These are phyloP conservation scores for Bedellia somnulentella DNA, from an alignment of 2,888 invertebrate species.

Conservation along the genomic window DNA sequence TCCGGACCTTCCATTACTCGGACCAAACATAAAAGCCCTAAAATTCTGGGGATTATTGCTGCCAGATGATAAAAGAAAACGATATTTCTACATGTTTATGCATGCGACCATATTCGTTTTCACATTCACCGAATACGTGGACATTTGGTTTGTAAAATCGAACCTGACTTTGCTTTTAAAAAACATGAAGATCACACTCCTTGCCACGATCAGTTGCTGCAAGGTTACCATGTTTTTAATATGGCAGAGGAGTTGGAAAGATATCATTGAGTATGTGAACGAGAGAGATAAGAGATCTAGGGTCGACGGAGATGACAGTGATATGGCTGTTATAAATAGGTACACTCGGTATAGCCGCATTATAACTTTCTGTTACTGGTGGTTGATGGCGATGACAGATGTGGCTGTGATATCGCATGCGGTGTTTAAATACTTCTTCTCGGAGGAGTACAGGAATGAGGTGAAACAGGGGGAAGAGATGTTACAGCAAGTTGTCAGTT, in stretches of 20 bases:
- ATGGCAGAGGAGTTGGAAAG: conserved; percentile 33
- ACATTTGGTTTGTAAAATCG: conserved; percentile 36
- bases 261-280: conserved; percentile 33
- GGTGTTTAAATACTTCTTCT: conserved; percentile 24
- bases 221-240: conserved; percentile 31
- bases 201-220: conserved; percentile 32
- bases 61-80: conserved; percentile 20
- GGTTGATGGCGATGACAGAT: conserved; percentile 35
- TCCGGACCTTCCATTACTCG: conserved; percentile 29
- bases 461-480: conserved; percentile 25
- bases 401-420: conserved; percentile 30
- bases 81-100: conserved; percentile 25
- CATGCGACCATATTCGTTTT: conserved; percentile 31
- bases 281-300: conserved; percentile 26
- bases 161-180: conserved; percentile 31
- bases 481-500: conserved; percentile 36
- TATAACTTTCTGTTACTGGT: conserved; percentile 35
- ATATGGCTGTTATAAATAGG: conserved; percentile 17
- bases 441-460: conserved; percentile 22
- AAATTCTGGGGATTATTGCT: conserved; percentile 41
- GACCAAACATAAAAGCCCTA: conserved; percentile 35
- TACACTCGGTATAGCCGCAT: conserved; percentile 35
- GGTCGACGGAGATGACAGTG: conserved; percentile 14
- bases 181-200: conserved; percentile 39
- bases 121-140: conserved; percentile 31